Evolutionary conservation across 2,113 vertebrate genomes (phyloP).

Genomic region (Crypturellus undulatus): DNA sequence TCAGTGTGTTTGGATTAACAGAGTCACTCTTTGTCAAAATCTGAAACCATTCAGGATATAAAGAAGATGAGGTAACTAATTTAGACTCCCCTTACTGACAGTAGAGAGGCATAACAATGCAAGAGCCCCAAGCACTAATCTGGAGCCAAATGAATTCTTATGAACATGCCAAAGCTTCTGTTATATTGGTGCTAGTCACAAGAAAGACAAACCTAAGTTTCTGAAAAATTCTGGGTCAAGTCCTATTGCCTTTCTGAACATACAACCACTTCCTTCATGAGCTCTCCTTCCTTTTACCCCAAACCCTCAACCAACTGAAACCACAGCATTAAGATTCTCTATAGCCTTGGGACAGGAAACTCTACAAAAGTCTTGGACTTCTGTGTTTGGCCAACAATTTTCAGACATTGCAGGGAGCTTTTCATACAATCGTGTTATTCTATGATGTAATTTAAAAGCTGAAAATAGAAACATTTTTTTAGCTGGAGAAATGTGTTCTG

Average conservation of each 20-base stretch:
- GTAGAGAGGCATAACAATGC: not conserved
- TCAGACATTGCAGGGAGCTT: not conserved
- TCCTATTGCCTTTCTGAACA: not conserved
- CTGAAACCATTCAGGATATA: not conserved
- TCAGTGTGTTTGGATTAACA: not conserved
- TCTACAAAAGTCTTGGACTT: not conserved
- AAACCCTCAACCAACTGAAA: not conserved
- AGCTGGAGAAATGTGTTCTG: not conserved
- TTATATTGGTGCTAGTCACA: not conserved
- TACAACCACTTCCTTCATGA: not conserved
- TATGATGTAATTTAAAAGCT: not conserved
- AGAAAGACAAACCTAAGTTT: not conserved
- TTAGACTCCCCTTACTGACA: not conserved
- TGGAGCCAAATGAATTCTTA: not conserved
- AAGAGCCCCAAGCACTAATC: not conserved
- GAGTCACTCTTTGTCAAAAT: not conserved
- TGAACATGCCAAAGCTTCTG: not conserved
- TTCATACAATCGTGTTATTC: not conserved
- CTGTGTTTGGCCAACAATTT: not conserved
- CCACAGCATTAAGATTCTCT: not conserved
- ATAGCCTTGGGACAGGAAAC: not conserved
- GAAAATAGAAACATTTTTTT: not conserved
- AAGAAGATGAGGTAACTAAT: not conserved
- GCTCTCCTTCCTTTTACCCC: not conserved
- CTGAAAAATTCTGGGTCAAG: not conserved